Percentiles rank a stretch among this genome's conserved stretches.
Evolutionary conservation across 2,797 vertebrate genomes (phyloP).

Genomic region (Danio jaintianensis): DNA sequence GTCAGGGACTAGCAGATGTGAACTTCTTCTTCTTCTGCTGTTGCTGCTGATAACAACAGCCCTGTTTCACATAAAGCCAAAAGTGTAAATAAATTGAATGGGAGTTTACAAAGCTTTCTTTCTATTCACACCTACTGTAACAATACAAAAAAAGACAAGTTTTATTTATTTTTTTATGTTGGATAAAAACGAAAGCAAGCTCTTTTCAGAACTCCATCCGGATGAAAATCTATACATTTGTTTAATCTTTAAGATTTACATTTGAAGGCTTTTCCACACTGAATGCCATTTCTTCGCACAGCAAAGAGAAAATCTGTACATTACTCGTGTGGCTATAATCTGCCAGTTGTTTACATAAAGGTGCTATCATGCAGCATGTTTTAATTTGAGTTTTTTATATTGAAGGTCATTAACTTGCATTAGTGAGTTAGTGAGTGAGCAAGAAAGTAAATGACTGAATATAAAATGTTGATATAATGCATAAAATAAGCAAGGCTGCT

Average conservation of each 20-base stretch:
- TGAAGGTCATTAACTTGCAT: too few relatives aligned
- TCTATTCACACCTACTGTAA: neutral
- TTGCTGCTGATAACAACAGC: slow-evolving; percentile 15
- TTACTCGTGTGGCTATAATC: too few relatives aligned
- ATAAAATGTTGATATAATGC: too few relatives aligned
- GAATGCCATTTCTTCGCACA: neutral
- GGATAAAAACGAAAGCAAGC: neutral
- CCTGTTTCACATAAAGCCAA: neutral
- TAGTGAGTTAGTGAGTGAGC: too few relatives aligned
- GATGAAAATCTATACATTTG: neutral
- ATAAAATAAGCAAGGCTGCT: too few relatives aligned
- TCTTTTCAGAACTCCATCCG: neutral
- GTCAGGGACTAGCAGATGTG: slow-evolving; percentile 10
- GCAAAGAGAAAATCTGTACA: neutral
- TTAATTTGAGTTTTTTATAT: too few relatives aligned
- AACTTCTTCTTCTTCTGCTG: neutral
- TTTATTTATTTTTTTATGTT: neutral
- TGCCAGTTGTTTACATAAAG: too few relatives aligned
- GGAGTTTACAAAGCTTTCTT: neutral
- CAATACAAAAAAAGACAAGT: neutral
- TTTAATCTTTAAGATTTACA: neutral
- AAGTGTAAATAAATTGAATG: neutral
- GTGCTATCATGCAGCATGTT: too few relatives aligned
- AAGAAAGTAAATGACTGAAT: too few relatives aligned
- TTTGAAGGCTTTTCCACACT: neutral